phyloP scores from a whole-genome alignment of 1,140 invertebrate species.

The Macrosteles quadrilineatus region DNA sequence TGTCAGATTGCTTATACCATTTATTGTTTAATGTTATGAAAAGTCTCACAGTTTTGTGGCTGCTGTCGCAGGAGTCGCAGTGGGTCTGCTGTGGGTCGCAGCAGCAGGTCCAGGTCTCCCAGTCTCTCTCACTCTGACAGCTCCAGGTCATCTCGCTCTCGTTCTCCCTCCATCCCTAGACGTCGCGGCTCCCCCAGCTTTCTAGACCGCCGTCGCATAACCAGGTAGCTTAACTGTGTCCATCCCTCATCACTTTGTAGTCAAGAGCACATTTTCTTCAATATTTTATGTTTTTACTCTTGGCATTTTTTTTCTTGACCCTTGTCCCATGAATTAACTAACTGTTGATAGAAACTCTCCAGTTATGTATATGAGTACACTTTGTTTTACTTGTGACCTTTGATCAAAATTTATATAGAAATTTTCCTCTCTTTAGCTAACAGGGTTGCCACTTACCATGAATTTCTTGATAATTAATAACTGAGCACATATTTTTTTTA shows the following conservation, averaged over 20 bases:
- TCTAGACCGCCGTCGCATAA: conserved; percentile 61
- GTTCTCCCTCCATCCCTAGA: conserved; percentile 58
- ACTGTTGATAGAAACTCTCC: background rate
- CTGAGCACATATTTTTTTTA: too few relatives aligned
- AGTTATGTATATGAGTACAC: background rate
- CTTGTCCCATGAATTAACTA: background rate
- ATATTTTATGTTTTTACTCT: background rate
- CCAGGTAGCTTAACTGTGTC: conserved; percentile 62
- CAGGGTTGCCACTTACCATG: too few relatives aligned
- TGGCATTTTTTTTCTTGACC: too few relatives aligned
- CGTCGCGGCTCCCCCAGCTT: conserved; percentile 62
- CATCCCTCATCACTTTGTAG: background rate
- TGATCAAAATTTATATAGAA: too few relatives aligned
- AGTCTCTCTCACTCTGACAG: background rate
- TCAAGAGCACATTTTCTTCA: background rate
- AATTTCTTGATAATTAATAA: too few relatives aligned
- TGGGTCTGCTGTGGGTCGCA: background rate
- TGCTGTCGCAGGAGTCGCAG: conserved; percentile 19
- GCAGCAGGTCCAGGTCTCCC: background rate
- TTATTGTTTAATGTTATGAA: too few relatives aligned
- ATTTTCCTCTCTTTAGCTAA: too few relatives aligned
- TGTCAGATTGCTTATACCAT: too few relatives aligned
- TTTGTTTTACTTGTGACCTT: too few relatives aligned
- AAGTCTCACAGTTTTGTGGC: too few relatives aligned
- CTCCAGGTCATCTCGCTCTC: conserved; percentile 34